These are phyloP conservation scores for Onychorhynchus coronatus DNA, from an alignment of 2,113 vertebrate species.

Conservation along the genomic window DNA sequence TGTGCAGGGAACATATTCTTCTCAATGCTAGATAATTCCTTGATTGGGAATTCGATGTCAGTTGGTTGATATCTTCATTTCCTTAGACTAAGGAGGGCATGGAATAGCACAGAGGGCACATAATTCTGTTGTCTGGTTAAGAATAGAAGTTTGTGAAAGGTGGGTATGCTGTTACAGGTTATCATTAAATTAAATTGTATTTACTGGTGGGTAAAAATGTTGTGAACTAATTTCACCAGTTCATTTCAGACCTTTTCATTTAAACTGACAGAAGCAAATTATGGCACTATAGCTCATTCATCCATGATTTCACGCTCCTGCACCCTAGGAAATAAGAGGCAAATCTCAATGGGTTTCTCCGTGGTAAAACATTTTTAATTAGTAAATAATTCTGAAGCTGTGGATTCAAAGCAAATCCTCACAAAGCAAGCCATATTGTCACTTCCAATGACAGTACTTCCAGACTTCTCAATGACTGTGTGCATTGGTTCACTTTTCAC, in stretches of 20 bases:
- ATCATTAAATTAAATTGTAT: slow-evolving; percentile 25
- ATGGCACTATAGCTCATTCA: slow-evolving; percentile 59
- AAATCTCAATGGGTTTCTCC: slow-evolving; percentile 62
- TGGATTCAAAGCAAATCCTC: slow-evolving; percentile 60
- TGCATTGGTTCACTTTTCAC: slow-evolving; percentile 18
- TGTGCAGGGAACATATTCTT: not conserved
- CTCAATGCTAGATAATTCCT: not conserved
- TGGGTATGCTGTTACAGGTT: slow-evolving; percentile 2
- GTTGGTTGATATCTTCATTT: not conserved
- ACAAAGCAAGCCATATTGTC: slow-evolving; percentile 35
- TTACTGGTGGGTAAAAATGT: slow-evolving; percentile 52
- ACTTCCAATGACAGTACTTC: slow-evolving; percentile 26
- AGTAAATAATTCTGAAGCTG: slow-evolving; percentile 72
- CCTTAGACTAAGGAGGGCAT: not conserved
- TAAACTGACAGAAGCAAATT: slow-evolving; percentile 69
- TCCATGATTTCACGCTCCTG: slow-evolving; percentile 65
- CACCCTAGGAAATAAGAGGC: slow-evolving; percentile 70
- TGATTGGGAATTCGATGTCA: not conserved
- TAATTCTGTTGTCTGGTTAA: not conserved
- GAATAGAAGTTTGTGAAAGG: not conserved
- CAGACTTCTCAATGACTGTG: slow-evolving; percentile 30
- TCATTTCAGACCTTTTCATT: slow-evolving; percentile 68
- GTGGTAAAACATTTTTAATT: slow-evolving; percentile 74
- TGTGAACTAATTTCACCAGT: slow-evolving; percentile 61
- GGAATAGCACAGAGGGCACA: not conserved